Percentiles rank a stretch among this genome's conserved stretches.
Evolutionary conservation across 2,113 vertebrate genomes (phyloP).

Genomic region (Lycocorax pyrrhopterus): DNA sequence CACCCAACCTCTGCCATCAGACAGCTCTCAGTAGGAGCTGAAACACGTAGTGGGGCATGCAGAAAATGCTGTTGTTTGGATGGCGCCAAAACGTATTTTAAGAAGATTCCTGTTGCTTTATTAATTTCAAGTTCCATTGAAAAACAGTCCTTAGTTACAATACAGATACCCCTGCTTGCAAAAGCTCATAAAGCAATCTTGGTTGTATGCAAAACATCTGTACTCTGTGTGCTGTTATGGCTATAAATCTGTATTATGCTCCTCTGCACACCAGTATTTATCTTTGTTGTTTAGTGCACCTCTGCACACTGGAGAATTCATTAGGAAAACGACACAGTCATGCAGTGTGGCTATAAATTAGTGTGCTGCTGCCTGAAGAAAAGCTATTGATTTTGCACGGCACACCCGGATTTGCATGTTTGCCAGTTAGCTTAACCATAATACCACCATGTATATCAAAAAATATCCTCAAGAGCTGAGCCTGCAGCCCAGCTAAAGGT

Average conservation of each 20-base stretch:
- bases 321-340: constrained; percentile 47
- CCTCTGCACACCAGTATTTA: constrained; percentile 36
- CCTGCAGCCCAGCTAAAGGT: not conserved
- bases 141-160: constrained; percentile 1
- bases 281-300: constrained; percentile 58
- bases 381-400: constrained; percentile 11
- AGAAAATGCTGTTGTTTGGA: not conserved
- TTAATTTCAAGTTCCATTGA: not conserved
- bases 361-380: constrained; percentile 32
- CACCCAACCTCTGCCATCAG: not conserved
- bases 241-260: constrained; percentile 56
- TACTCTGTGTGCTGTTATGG: not conserved
- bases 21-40: not conserved
- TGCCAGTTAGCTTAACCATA: constrained; percentile 21
- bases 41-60: not conserved
- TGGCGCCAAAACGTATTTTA: not conserved
- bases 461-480: not conserved
- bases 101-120: not conserved
- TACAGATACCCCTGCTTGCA: not conserved
- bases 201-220: constrained; percentile 38
- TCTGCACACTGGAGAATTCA: constrained; percentile 55
- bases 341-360: constrained; percentile 37
- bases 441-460: not conserved
- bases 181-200: constrained; percentile 41
- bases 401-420: not conserved